Evolutionary conservation across 2,888 invertebrate genomes (phyloP).

Genomic region (Cephus pulcher): DNA sequence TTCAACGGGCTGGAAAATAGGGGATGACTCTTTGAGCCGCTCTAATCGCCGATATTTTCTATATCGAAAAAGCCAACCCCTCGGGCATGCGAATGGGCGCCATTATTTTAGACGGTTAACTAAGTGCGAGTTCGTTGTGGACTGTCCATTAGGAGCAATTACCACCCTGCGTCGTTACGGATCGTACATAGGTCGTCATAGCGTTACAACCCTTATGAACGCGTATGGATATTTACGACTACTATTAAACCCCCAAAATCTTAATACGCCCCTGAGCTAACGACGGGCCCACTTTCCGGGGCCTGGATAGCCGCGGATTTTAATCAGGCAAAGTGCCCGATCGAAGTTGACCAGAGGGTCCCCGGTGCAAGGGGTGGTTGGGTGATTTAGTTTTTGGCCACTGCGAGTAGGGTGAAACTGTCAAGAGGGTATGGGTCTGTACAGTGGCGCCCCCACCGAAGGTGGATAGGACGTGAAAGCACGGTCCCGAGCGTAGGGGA

Average conservation of each 20-base stretch:
- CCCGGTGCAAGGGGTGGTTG: conserved; percentile 21
- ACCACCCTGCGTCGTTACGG: background rate
- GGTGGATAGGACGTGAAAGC: background rate
- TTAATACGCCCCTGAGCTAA: background rate
- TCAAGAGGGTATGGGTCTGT: background rate
- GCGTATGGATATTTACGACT: background rate
- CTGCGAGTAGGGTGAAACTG: background rate
- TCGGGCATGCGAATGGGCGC: background rate
- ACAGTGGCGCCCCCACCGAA: background rate
- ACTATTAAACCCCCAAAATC: background rate
- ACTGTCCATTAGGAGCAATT: background rate
- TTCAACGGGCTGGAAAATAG: background rate
- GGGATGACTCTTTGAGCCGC: background rate
- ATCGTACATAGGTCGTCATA: background rate
- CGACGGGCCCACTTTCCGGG: background rate
- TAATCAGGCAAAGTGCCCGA: conserved; percentile 43
- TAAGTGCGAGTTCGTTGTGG: background rate
- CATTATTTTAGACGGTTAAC: background rate
- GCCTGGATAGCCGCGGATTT: conserved; percentile 7
- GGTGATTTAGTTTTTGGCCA: conserved; percentile 40
- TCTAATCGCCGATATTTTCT: background rate
- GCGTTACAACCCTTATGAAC: background rate
- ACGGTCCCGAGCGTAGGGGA: background rate
- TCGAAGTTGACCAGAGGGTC: conserved; percentile 18
- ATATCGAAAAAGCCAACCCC: background rate